Base-by-base conservation (phyloP, 2,113 vertebrate species). In the Bagarius yarrelli region DNA sequence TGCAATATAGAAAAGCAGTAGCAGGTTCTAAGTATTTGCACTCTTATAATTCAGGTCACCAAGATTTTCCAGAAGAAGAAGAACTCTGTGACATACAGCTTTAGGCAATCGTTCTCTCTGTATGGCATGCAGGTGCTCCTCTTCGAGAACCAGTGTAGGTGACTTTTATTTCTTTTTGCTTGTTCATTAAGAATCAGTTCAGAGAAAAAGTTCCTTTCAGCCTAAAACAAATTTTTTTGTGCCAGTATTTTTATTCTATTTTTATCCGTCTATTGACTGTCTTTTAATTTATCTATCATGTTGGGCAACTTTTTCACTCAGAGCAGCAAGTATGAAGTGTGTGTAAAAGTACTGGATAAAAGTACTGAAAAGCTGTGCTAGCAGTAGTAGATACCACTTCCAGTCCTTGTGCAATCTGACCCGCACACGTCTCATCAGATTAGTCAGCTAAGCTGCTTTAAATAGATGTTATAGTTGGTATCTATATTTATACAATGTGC, bases 1-100 rank as follows among this genome's bases (percentile, higher is more conserved):
- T 36, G 6, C 23, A 44, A 21, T 44, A 44, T 40, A 64, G 32
- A 64, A 36, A 36, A 66, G 30, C 5, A 78, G 25, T 21, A 50
- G 19, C 78, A 84, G 76, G 40, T 83, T 79, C 53, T 78, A 72
- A 87, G 70, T 85, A 64, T 76, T 40, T 63, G 8, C 23, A 74
- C 0, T 79, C 9, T 83, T 82, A 76, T 76, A 78, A 86, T 89
- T 55, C 80, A 99, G 97, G 97, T 99, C 79, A 98, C 97, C 72
- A 99, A 99, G 90, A 99, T 99, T 83, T 98, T 99, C 91, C 97
- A 99, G 86, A 99, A 99, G 93, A 98, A 98, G 93, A 99, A 98
- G 91, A 98, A 97, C 88, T 98, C 96, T 0, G 97, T 98, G 82
- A 98, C 96, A 0, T 99, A 98, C 93, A 99, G 97, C 89, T 98